Conservation (phyloP, 2,888 invertebrate genomes). For the Chymomyza fuscimana region DNA sequence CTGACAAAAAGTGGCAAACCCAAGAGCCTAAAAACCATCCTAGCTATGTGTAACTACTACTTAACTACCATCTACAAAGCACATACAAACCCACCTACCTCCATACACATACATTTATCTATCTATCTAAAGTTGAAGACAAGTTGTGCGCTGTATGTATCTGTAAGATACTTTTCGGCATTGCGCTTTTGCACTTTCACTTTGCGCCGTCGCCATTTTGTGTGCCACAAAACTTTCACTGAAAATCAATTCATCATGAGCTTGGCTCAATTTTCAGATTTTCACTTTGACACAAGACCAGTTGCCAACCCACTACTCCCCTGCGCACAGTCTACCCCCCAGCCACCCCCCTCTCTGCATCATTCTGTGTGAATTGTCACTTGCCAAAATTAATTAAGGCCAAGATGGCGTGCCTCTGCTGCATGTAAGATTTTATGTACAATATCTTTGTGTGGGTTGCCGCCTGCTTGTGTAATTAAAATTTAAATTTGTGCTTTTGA, state of each 20-base stretch:
- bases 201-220: background rate
- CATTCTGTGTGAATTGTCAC: constrained; percentile 50
- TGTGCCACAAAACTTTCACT: constrained; percentile 45
- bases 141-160: constrained; percentile 40
- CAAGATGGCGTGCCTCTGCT: constrained; percentile 41
- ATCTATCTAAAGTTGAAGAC: background rate
- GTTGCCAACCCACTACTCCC: constrained; percentile 7
- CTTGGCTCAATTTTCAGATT: constrained; percentile 40
- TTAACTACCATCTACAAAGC: background rate
- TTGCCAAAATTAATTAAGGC: constrained; percentile 71
- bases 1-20: constrained; percentile 10
- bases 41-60: background rate
- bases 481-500: constrained; percentile 68
- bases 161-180: constrained; percentile 63
- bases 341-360: background rate
- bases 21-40: background rate
- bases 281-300: background rate
- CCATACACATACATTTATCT: background rate
- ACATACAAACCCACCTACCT: background rate
- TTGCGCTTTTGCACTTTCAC: constrained; percentile 65
- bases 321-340: background rate
- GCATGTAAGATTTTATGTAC: constrained; percentile 38
- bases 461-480: constrained; percentile 52
- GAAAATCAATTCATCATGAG: constrained; percentile 66
- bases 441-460: constrained; percentile 14